A percentile compares a stretch with the other conserved stretches of the same genome.
Evolutionary conservation across 2,888 invertebrate genomes (phyloP).

Genomic region (Lochmaea capreae): DNA sequence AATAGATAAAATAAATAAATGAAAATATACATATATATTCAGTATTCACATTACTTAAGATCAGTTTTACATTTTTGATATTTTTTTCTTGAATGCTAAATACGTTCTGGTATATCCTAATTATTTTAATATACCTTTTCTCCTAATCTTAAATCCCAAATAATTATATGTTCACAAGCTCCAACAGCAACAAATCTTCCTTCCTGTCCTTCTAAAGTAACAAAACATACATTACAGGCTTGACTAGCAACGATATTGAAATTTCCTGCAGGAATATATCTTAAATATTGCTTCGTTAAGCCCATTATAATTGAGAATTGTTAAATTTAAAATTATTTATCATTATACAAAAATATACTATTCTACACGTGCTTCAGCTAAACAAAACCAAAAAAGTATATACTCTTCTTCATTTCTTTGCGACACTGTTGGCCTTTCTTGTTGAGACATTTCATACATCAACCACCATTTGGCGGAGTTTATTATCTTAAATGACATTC

Average conservation of each 20-base stretch:
- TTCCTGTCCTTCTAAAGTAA: slow-evolving; percentile 80
- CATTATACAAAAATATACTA: not conserved
- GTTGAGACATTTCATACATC: no score
- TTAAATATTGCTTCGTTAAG: slow-evolving; percentile 93
- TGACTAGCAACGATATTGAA: slow-evolving; percentile 89
- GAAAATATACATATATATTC: no score
- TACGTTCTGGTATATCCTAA: not conserved
- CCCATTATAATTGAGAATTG: slow-evolving; percentile 72
- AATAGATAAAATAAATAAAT: slow-evolving; percentile 51
- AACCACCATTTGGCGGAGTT: no score
- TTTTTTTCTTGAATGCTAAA: not conserved
- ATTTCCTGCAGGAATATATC: slow-evolving; percentile 84
- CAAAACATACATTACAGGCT: slow-evolving; percentile 83
- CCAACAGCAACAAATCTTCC: slow-evolving; percentile 91
- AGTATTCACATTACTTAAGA: no score
- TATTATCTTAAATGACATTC: no score
- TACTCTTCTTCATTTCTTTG: no score
- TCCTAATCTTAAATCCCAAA: slow-evolving; percentile 93
- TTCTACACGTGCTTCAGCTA: not conserved
- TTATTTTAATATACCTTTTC: slow-evolving; percentile 73
- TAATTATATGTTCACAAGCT: slow-evolving; percentile 91
- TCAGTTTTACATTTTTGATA: not conserved
- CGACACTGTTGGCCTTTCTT: no score
- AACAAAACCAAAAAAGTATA: not conserved
- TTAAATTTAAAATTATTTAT: not conserved